A percentile compares a stretch with the other conserved stretches of the same genome.
Evolutionary conservation across 2,113 vertebrate species (phyloP).

Genomic region (Brevimyrus niger): DNA sequence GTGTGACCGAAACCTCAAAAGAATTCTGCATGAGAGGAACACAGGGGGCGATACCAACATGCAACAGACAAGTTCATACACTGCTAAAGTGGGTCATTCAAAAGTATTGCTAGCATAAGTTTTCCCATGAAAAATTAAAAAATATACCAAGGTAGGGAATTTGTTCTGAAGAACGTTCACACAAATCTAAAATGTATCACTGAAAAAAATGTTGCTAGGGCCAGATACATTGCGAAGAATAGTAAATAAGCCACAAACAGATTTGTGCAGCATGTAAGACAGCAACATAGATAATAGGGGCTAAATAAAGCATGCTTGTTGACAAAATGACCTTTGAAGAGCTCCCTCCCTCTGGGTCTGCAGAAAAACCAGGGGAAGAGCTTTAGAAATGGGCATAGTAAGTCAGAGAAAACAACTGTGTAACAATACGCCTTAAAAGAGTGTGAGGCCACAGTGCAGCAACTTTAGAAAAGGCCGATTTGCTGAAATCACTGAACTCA

Average conservation of each 20-base stretch:
- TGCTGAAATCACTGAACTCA: not conserved
- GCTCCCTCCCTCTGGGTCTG: not conserved
- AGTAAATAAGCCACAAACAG: not conserved
- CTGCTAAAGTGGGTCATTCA: not conserved
- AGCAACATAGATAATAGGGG: not conserved
- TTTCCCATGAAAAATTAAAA: not conserved
- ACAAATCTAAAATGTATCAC: not conserved
- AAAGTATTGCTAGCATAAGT: not conserved
- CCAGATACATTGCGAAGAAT: not conserved
- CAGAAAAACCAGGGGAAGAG: not conserved
- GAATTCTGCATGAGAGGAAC: not conserved
- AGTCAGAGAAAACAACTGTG: not conserved
- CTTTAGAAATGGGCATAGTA: not conserved
- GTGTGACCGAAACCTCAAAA: not conserved
- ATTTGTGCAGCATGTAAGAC: not conserved
- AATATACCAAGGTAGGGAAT: not conserved
- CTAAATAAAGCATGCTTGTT: not conserved
- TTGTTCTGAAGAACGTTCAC: not conserved
- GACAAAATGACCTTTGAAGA: not conserved
- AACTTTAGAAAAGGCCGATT: not conserved
- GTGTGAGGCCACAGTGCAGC: not conserved
- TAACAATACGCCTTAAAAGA: not conserved
- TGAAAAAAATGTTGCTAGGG: not conserved
- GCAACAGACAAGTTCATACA: not conserved
- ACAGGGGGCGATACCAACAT: not conserved